Evolutionary conservation across 2,797 vertebrate genomes (phyloP), one percentile per base, ranked within the genome.

Genomic region (Sibirionetta formosa): DNA sequence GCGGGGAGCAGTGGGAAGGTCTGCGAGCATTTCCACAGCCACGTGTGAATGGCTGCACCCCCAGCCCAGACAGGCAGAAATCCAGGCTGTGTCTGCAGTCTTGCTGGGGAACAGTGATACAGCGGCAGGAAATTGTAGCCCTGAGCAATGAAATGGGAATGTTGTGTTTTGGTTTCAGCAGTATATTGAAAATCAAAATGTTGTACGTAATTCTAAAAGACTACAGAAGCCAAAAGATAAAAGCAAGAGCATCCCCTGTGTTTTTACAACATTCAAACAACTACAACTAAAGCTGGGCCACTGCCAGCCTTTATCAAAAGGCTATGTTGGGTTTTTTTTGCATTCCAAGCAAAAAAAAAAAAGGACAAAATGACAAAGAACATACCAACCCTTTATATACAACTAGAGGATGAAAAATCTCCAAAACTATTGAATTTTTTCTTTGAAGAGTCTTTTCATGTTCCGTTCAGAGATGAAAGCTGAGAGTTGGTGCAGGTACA

Each of bases 201-300:
- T 75, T 82, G 22, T 53, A 50, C 2, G 0, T 68, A 50, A 82
- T 88, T 93, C 75, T 80, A 33, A 90, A 76, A 77, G 93, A 72
- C 73, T 88, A 60, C 60, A 53, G 70, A 96, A 92, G 31, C 66
- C 61, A 22, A 82, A 86, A 84, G 66, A 95, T 88, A 56, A 96
- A 92, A 95, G 69, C 0, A 3, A 50, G 51, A 42, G 77, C 53
- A 53, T 86, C 70, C 56, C 48, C 3, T 26, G 31, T 79, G 88
- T 79, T 90, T 92, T 79, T 72, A 66, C 78, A 88, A 6, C 78
- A 72, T 60, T 83, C 58, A 84, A 92, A 54, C 83, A 90, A 71
- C 63, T 92, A 40, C 69, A 63, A 0, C 50, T 76, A 27, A 48
- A 88, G 60, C 70, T 95, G 90, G 46, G 56, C 76, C 63, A 33